phyloP scores from a whole-genome alignment of 2,888 invertebrate species.

The Rhamnusium bicolor region DNA sequence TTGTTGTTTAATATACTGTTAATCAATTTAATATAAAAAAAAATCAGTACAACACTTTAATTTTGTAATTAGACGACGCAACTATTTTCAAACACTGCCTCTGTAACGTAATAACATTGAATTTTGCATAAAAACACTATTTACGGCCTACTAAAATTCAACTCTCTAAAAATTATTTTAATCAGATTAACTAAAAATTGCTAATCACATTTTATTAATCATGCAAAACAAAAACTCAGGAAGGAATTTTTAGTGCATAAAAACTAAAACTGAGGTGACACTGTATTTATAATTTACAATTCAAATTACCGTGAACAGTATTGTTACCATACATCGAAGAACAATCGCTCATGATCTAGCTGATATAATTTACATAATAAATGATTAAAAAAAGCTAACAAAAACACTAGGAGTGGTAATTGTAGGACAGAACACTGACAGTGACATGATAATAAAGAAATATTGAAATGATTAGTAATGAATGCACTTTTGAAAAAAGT shows the following conservation, averaged over 20 bases:
- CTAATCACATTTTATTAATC: neutral
- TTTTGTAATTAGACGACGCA: too few relatives aligned
- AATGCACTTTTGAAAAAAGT: neutral
- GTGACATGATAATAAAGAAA: neutral
- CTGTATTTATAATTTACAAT: slow-evolving; percentile 18
- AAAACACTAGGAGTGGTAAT: slow-evolving; percentile 16
- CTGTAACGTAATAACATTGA: too few relatives aligned
- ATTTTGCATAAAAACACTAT: neutral
- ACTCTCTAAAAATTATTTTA: neutral
- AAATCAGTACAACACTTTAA: too few relatives aligned
- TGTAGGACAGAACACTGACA: slow-evolving; percentile 3
- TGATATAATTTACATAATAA: slow-evolving; percentile 27
- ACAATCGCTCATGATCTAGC: slow-evolving; percentile 27
- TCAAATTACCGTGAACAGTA: slow-evolving; percentile 24
- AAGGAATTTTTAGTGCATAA: neutral
- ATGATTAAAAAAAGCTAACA: slow-evolving; percentile 11
- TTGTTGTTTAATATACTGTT: too few relatives aligned
- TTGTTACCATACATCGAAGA: slow-evolving; percentile 3
- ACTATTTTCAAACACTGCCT: too few relatives aligned
- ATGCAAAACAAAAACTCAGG: neutral
- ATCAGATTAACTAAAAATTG: neutral
- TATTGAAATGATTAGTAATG: neutral
- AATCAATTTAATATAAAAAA: too few relatives aligned
- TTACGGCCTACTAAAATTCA: neutral
- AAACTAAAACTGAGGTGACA: slow-evolving; percentile 13